phyloP scores from a whole-genome alignment of 2,113 vertebrate genomes.

The Tonatia bakeri region DNA sequence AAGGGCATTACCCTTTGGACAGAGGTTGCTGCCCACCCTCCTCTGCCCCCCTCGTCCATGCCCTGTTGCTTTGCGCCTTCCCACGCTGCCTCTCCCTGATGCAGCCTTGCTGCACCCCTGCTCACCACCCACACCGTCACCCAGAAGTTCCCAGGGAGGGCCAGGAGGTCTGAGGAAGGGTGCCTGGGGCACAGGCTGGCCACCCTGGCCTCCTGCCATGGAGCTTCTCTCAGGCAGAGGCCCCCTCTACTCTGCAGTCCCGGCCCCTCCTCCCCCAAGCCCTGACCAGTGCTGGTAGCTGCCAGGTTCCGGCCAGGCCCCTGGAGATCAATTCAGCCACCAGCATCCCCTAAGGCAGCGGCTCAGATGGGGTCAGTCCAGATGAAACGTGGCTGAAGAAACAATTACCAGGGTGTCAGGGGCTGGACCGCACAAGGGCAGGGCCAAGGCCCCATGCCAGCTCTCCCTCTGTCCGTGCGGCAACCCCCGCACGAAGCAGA shows the following conservation, averaged over 20 bases:
- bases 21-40: background rate
- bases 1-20: background rate
- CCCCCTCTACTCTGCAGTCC: rapidly evolving
- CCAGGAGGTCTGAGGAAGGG: background rate
- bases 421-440: constrained; percentile 49
- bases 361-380: constrained; percentile 55
- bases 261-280: rapidly evolving
- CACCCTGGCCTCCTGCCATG: background rate
- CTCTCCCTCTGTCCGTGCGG: constrained; percentile 59
- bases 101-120: background rate
- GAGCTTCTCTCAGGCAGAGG: too few relatives aligned
- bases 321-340: background rate
- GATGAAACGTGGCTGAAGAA: constrained; percentile 72
- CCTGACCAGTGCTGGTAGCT: background rate
- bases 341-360: rapidly evolving
- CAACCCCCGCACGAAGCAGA: constrained; percentile 61
- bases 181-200: background rate
- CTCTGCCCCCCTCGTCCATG: too few relatives aligned
- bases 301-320: background rate
- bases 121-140: too few relatives aligned
- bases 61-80: too few relatives aligned
- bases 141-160: background rate
- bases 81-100: background rate
- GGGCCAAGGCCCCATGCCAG: constrained; percentile 47
- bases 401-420: constrained; percentile 63